These are phyloP conservation scores for Channa maculata DNA, from an alignment of 2,113 vertebrate genomes.

Conservation along the genomic window DNA sequence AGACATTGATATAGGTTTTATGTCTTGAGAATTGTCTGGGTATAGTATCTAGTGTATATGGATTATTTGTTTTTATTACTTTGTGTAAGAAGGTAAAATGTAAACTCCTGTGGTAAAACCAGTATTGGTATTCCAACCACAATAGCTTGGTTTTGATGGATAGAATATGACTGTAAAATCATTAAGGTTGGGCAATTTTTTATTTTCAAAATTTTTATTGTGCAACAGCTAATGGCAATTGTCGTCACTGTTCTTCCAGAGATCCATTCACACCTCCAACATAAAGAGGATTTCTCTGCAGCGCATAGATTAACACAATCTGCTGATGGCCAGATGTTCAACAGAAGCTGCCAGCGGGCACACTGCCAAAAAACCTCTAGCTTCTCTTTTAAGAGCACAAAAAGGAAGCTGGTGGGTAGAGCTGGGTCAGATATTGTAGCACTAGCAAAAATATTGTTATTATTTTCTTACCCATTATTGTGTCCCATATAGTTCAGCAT, in stretches of 20 bases:
- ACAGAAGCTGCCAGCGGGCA: conserved; percentile 60
- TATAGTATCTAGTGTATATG: too few relatives aligned
- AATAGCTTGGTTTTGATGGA: conserved; percentile 17
- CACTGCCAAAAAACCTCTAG: conserved; percentile 48
- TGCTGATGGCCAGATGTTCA: conserved; percentile 82
- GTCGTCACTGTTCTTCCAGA: conserved; percentile 67
- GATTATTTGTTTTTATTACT: neutral
- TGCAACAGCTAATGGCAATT: conserved; percentile 51
- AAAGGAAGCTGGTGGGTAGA: conserved; percentile 39
- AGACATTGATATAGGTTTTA: too few relatives aligned
- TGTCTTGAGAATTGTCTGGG: too few relatives aligned
- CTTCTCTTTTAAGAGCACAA: conserved; percentile 53
- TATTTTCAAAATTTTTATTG: conserved; percentile 52
- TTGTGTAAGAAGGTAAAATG: neutral
- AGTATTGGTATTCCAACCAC: conserved; percentile 6
- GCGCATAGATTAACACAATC: conserved; percentile 75
- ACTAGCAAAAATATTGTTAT: neutral
- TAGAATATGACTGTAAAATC: conserved; percentile 48
- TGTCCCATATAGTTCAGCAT: too few relatives aligned
- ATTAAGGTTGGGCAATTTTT: conserved; percentile 27
- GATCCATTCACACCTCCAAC: conserved; percentile 61
- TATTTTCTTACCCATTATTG: too few relatives aligned
- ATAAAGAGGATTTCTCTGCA: conserved; percentile 70
- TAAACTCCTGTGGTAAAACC: conserved; percentile 12
- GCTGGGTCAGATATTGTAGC: conserved; percentile 38